phyloP scores from a whole-genome alignment of 2,888 invertebrate genomes.

The Brachynemurus nebulosus region DNA sequence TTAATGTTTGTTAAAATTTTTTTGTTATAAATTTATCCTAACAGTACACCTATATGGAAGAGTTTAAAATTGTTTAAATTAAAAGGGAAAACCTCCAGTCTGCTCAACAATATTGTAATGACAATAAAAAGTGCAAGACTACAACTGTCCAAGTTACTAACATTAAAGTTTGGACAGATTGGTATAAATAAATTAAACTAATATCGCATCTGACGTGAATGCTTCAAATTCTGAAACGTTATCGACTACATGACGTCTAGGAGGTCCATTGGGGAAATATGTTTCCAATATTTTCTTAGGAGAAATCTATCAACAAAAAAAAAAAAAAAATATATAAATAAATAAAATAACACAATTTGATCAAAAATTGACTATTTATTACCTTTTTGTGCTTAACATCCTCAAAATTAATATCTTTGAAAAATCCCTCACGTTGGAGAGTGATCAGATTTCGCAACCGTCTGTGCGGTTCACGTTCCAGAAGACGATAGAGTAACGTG shows the following conservation, averaged over 20 bases:
- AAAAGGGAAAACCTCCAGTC: too few species aligned
- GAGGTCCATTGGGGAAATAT: not conserved
- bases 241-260: not conserved
- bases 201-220: not conserved
- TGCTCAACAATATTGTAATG: too few species aligned
- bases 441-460: slow-evolving; percentile 1
- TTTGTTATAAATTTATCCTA: too few species aligned
- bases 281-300: not conserved
- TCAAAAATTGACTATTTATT: too few species aligned
- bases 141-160: too few species aligned
- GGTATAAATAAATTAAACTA: not conserved
- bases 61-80: too few species aligned
- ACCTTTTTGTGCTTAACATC: not conserved
- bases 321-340: too few species aligned
- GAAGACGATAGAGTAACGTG: not conserved
- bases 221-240: not conserved
- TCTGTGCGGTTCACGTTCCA: slow-evolving; percentile 2
- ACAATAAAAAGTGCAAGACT: too few species aligned
- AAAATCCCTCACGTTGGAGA: not conserved
- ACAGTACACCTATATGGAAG: too few species aligned
- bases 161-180: too few species aligned
- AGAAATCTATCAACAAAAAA: not conserved
- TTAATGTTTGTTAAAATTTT: too few species aligned
- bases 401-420: slow-evolving; percentile 2
- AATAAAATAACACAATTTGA: too few species aligned